A percentile compares a stretch with the other conserved stretches of the same genome.
These are phyloP conservation scores for Aphaenogaster ashmeadi DNA, from an alignment of 1,140 invertebrate species.

Conservation along the genomic window DNA sequence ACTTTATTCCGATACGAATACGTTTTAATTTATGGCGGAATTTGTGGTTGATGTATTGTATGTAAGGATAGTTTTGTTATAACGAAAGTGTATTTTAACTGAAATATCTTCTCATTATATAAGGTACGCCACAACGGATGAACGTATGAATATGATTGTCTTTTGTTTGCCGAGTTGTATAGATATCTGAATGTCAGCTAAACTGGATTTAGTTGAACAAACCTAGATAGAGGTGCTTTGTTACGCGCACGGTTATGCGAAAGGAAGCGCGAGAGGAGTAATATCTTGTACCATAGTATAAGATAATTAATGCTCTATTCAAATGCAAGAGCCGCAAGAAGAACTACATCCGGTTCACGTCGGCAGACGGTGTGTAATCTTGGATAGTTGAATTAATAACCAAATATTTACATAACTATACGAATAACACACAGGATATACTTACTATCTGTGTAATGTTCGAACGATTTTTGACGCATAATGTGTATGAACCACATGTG, in stretches of 20 bases:
- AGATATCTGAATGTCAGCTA: slow-evolving; percentile 35
- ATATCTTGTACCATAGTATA: not conserved
- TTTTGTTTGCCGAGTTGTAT: not conserved
- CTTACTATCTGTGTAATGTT: slow-evolving; percentile 23
- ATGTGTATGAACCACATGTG: slow-evolving; percentile 17
- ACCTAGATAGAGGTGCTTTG: slow-evolving; percentile 5
- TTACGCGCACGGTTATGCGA: not conserved
- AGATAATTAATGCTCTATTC: slow-evolving; percentile 18
- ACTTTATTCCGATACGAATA: not conserved
- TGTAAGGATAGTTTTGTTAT: slow-evolving; percentile 7
- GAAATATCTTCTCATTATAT: slow-evolving; percentile 34
- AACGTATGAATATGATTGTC: not conserved
- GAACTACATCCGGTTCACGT: not conserved
- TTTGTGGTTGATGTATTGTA: not conserved
- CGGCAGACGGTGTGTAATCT: not conserved
- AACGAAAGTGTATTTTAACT: slow-evolving; percentile 47
- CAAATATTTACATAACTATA: slow-evolving; percentile 24
- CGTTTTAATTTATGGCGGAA: slow-evolving; percentile 8
- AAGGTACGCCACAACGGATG: not conserved
- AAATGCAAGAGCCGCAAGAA: slow-evolving; percentile 21
- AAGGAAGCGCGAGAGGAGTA: not conserved
- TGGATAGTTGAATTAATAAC: slow-evolving; percentile 45
- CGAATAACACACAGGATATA: slow-evolving; percentile 19
- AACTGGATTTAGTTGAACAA: slow-evolving; percentile 67
- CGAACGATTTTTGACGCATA: slow-evolving; percentile 41